Evolutionary conservation across 1,140 invertebrate genomes (phyloP), one percentile per base, ranked within the genome.

Genomic region (Drosophila fuyamai): DNA sequence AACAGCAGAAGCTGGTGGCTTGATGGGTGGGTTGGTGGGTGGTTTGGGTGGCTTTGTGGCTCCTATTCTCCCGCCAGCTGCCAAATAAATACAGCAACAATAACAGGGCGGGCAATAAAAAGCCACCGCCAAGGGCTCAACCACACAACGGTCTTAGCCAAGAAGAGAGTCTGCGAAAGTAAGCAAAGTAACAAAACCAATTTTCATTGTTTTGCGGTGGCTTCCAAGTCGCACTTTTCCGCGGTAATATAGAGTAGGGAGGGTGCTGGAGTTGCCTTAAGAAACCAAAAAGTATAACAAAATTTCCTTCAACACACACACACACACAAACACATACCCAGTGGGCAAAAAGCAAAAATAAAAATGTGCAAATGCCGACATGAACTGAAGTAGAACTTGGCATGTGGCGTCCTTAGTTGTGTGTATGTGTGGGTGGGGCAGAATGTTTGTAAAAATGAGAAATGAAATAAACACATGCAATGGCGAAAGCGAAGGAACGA

Each of bases 201-300:
- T 89, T 89, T 89, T 89, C 84, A 89, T 89, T 89, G 84, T 89
- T 89, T 88, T 84, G 84, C 74, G 80, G 84, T 77, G 51, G 79
- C 79, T 82, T 79, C 41, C 55, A 50, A 57, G 43, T 57, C 54
- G 71, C 53, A 67, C 46, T 65, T 68, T 50, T 58, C 36, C 27
- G 53, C 47, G 18, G 54, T 6, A 32, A 6, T 32, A 32, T 32
- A 4, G 23, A 4, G 23, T 0, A 23, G 54, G 6, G 23, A n/a
- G 12, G 29, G 12, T 23, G 38, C 5, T 36, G 47, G 13, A 48
- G n/a, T 50, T 40, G 55, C 51, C 48, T 58, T 55, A 66, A 86
- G 65, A 66, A 82, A 76, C 70, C 75, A 72, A 61, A 81, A 80
- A 80, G 79, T 88, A 88, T 89, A 89, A 73, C 68, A 50, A 89